Percentiles rank a stretch among this genome's conserved stretches.
phyloP scores from a whole-genome alignment of 2,113 vertebrate genomes.

The Cromileptes altivelis region DNA sequence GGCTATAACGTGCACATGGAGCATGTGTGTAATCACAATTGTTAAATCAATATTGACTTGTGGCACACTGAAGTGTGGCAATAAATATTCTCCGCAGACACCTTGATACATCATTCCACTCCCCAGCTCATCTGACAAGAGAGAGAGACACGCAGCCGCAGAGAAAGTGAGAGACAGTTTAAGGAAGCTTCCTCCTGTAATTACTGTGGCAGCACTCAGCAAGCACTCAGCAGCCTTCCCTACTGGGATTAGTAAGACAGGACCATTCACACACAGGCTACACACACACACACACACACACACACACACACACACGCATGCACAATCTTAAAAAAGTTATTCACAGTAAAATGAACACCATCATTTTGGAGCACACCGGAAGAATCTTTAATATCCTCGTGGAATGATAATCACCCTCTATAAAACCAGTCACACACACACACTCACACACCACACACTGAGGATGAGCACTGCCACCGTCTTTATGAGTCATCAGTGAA shows the following conservation, averaged over 20 bases:
- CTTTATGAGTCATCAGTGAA: constrained; percentile 68
- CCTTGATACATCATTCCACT: constrained; percentile 17
- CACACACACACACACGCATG: constrained; percentile 20
- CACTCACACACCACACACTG: not conserved
- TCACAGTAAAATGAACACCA: constrained; percentile 43
- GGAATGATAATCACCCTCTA: constrained; percentile 34
- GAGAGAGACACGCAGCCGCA: constrained; percentile 27
- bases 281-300: not conserved
- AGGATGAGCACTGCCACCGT: constrained; percentile 32
- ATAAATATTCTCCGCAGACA: constrained; percentile 6
- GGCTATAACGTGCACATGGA: not conserved
- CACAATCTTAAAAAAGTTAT: constrained; percentile 12
- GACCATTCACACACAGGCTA: constrained; percentile 27
- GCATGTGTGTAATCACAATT: not conserved
- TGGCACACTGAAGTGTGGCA: not conserved
- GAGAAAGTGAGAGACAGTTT: constrained; percentile 47
- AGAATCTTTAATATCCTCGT: constrained; percentile 42
- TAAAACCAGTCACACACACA: constrained; percentile 14
- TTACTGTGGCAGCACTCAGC: constrained; percentile 54
- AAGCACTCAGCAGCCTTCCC: constrained; percentile 48
- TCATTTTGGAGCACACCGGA: constrained; percentile 28
- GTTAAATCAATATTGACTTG: constrained; percentile 2
- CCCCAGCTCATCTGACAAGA: constrained; percentile 33
- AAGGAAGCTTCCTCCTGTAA: constrained; percentile 53
- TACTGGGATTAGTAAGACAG: constrained; percentile 54